Percentiles rank a stretch among this genome's conserved stretches.
Conservation (phyloP, 2,797 vertebrate species). For the Catostomus latipinnis region DNA sequence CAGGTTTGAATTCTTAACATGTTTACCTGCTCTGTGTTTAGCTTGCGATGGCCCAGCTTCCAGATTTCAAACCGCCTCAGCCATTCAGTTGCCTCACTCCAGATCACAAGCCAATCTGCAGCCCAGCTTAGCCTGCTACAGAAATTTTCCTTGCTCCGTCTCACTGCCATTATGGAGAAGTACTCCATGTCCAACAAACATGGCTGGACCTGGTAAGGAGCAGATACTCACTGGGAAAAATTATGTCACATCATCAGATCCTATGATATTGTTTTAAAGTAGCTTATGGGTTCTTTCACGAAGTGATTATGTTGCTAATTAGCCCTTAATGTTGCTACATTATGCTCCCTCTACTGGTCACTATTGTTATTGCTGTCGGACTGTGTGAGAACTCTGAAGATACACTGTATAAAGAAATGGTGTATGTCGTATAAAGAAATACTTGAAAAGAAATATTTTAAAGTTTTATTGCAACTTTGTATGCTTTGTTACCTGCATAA, state of each 20-base stretch:
- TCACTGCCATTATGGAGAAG: constrained; percentile 98
- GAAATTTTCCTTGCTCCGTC: constrained; percentile 92
- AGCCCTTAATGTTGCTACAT: background rate
- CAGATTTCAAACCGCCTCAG: constrained; percentile 91
- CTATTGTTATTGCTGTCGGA: background rate
- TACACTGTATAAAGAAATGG: too few species aligned
- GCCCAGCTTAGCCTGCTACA: constrained; percentile 92
- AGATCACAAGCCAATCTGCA: constrained; percentile 94
- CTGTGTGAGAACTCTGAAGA: background rate
- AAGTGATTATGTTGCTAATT: background rate
- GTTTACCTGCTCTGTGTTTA: constrained; percentile 63
- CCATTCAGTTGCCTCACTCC: constrained; percentile 85
- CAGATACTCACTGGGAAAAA: background rate
- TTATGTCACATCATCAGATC: background rate
- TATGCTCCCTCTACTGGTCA: constrained; percentile 8
- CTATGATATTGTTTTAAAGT: constrained; percentile 8
- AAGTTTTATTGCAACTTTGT: too few species aligned
- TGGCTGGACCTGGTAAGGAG: constrained; percentile 94
- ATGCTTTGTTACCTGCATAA: too few species aligned
- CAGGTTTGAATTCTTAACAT: background rate
- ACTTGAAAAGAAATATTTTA: too few species aligned
- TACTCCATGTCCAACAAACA: constrained; percentile 97
- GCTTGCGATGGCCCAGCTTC: constrained; percentile 95
- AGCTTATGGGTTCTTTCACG: background rate
- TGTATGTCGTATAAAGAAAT: too few species aligned